A percentile compares a stretch with the other conserved stretches of the same genome.
These are phyloP conservation scores for Sitobion miscanthi DNA, from an alignment of 1,140 invertebrate genomes.

Conservation along the genomic window DNA sequence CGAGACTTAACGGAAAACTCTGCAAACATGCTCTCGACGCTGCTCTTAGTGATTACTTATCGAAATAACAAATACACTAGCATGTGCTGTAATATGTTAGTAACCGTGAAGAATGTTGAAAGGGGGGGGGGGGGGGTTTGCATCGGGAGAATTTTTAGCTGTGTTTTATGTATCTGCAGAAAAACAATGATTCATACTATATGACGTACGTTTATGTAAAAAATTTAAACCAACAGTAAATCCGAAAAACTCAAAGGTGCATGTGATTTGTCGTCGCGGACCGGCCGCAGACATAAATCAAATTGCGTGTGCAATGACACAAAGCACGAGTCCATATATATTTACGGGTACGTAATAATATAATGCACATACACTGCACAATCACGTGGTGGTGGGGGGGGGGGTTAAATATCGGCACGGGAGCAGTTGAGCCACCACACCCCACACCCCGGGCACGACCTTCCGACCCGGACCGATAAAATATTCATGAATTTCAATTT, in stretches of 20 bases:
- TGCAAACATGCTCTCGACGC: neutral
- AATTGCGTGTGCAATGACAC: neutral
- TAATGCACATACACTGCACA: neutral
- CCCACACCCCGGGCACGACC: neutral
- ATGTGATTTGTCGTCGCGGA: neutral
- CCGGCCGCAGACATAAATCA: neutral
- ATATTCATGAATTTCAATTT: slow-evolving; percentile 36
- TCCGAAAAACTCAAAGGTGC: neutral
- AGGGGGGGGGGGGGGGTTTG: fast-evolving
- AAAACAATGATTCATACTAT: neutral
- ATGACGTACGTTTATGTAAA: neutral
- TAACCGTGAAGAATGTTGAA: neutral
- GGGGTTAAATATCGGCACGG: neutral
- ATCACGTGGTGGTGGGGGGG: neutral
- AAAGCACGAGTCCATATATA: neutral
- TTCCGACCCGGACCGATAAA: neutral
- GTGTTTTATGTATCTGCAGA: neutral
- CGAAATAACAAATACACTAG: neutral
- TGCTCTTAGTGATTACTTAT: neutral
- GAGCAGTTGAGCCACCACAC: neutral
- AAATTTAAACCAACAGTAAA: neutral
- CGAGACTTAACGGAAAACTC: neutral
- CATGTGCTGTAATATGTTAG: neutral
- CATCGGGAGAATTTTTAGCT: neutral
- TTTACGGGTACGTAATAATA: neutral